These are phyloP conservation scores for Tenualosa ilisha DNA, from an alignment of 2,797 vertebrate genomes.

Conservation along the genomic window DNA sequence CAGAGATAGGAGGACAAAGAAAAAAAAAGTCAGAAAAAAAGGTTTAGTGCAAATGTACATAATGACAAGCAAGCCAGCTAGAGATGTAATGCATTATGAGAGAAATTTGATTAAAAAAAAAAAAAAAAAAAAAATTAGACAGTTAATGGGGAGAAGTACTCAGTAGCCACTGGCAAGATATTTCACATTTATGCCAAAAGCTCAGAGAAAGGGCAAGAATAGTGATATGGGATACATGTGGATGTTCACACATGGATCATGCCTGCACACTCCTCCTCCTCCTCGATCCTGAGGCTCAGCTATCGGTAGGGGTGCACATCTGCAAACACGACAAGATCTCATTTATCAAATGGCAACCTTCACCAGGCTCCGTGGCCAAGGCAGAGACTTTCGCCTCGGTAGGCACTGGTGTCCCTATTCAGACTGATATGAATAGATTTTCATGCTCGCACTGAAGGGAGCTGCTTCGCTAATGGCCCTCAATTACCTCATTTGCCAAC, in stretches of 20 bases:
- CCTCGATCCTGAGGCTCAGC: conserved; percentile 44
- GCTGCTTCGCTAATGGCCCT: conserved; percentile 32
- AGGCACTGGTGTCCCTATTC: not conserved
- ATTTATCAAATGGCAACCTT: conserved; percentile 70
- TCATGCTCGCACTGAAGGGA: conserved; percentile 55
- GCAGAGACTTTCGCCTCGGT: not conserved
- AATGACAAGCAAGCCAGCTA: not conserved
- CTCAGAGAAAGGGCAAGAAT: not conserved
- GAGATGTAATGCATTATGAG: not conserved
- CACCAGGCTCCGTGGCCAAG: conserved; percentile 56
- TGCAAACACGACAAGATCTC: conserved; percentile 68
- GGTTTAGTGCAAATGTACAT: not conserved
- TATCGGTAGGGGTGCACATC: conserved; percentile 61
- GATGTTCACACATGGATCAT: conserved; percentile 55
- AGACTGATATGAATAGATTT: conserved; percentile 48
- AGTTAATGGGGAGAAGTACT: not conserved
- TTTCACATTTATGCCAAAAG: not conserved
- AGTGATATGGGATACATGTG: not conserved
- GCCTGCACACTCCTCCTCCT: conserved; percentile 26
- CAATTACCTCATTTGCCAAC: conserved; percentile 36
- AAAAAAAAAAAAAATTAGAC: not conserved
- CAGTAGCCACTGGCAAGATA: not conserved
- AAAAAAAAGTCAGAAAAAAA: not conserved
- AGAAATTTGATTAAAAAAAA: not conserved
- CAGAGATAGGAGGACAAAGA: not conserved